A percentile compares a stretch with the other conserved stretches of the same genome.
Conservation (phyloP, 1,140 invertebrate genomes). For the Homarus americanus region DNA sequence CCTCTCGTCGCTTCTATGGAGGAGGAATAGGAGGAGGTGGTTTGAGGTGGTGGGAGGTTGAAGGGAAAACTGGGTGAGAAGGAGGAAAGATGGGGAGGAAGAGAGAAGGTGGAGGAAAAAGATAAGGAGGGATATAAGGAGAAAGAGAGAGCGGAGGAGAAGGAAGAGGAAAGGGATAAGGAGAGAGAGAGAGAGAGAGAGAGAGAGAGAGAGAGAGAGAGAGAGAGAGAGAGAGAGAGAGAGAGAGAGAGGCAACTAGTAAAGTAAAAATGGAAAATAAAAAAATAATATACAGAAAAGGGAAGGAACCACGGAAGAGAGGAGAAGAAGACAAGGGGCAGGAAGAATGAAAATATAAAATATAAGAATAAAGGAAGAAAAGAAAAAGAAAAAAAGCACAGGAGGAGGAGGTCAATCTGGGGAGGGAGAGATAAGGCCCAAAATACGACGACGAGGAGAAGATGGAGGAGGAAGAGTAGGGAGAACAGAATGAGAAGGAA, state of each 20-base stretch:
- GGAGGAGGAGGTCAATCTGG: not conserved
- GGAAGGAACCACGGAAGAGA: no score
- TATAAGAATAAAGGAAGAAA: not conserved
- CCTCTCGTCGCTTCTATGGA: not conserved
- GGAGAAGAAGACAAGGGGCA: not conserved
- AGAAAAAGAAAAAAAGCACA: not conserved
- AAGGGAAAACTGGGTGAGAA: no score
- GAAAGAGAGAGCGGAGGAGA: not conserved
- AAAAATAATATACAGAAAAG: no score
- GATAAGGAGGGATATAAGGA: no score
- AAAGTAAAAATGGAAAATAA: no score
- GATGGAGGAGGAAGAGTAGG: not conserved
- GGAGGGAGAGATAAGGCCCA: not conserved
- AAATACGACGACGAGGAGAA: no score
- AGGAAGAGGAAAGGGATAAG: not conserved
- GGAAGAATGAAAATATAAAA: not conserved
- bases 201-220: constrained; percentile 8
- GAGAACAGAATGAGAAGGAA: not conserved
- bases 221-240: constrained; percentile 22
- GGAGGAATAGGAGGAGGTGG: not conserved
- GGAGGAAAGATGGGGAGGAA: not conserved
- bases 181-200: not conserved
- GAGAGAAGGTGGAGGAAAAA: no score
- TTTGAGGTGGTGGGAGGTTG: no score
- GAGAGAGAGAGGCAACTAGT: not conserved